Percentiles rank a stretch among this genome's conserved stretches.
These are phyloP conservation scores for Zoroaster sp. DNA, from an alignment of 53 echinoderm and acorn worm species.

Conservation along the genomic window DNA sequence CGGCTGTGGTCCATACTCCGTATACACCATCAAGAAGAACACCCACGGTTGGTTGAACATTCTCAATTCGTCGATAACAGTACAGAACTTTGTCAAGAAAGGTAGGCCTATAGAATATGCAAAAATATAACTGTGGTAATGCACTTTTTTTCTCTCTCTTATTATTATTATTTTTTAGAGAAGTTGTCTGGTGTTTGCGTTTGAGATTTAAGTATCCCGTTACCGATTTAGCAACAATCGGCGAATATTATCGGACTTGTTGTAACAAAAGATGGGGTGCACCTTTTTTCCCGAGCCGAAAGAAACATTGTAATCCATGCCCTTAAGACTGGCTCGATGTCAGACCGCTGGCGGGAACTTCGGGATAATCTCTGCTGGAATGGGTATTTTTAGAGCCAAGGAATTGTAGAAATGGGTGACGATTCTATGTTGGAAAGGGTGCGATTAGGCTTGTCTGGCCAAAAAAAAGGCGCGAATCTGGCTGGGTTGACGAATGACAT, in stretches of 20 bases:
- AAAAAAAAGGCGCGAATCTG: no score
- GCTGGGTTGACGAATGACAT: no score
- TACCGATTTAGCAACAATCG: not conserved
- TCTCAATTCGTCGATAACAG: no score
- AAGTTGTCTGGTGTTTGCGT: conserved; percentile 31
- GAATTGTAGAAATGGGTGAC: not conserved
- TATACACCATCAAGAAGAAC: no score
- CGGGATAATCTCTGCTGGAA: not conserved
- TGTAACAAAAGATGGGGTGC: conserved; percentile 43
- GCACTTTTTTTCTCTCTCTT: no score
- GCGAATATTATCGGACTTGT: conserved; percentile 4
- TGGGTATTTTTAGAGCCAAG: not conserved
- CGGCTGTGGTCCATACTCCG: no score
- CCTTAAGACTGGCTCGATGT: conserved; percentile 2
- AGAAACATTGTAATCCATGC: conserved; percentile 25
- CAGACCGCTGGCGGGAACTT: conserved; percentile 1
- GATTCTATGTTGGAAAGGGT: not conserved
- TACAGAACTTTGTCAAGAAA: no score
- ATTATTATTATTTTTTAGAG: no score
- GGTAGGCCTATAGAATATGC: no score
- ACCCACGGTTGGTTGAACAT: no score
- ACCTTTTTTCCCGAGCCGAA: not conserved
- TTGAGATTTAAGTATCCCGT: conserved; percentile 45
- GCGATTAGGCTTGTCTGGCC: no score
- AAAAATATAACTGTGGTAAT: no score